phyloP scores from a whole-genome alignment of 2,113 vertebrate genomes.

The Laticauda laticaudata region DNA sequence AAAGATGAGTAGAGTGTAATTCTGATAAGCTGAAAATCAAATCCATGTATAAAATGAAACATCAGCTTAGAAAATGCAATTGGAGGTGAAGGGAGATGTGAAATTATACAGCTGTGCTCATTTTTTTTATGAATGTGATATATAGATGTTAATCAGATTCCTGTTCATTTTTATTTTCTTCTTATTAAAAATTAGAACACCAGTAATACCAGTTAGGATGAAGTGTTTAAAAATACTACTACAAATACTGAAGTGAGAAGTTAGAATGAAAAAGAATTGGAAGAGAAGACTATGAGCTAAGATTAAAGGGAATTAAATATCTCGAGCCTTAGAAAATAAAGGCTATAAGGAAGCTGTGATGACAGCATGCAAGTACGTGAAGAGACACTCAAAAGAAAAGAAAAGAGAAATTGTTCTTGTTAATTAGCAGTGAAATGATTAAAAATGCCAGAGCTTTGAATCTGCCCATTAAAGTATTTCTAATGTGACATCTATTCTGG shows the following conservation, averaged over 20 bases:
- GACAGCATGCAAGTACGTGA: slow-evolving; percentile 65
- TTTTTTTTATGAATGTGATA: not conserved
- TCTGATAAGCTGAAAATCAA: slow-evolving; percentile 62
- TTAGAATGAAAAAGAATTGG: slow-evolving; percentile 43
- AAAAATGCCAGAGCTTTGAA: slow-evolving; percentile 63
- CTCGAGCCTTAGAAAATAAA: slow-evolving; percentile 49
- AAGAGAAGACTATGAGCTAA: slow-evolving; percentile 59
- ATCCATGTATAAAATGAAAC: slow-evolving; percentile 49
- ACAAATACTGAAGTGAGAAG: slow-evolving; percentile 46
- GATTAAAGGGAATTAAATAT: slow-evolving; percentile 61
- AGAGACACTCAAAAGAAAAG: slow-evolving; percentile 67
- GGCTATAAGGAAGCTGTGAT: slow-evolving; percentile 55
- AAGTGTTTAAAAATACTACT: slow-evolving; percentile 48
- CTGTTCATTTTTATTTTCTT: slow-evolving; percentile 26
- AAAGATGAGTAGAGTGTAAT: slow-evolving; percentile 61
- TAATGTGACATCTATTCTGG: slow-evolving; percentile 54
- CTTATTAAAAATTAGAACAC: slow-evolving; percentile 47
- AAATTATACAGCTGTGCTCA: slow-evolving; percentile 45
- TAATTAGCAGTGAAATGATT: slow-evolving; percentile 63
- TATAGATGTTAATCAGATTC: slow-evolving; percentile 14
- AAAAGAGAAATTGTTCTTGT: slow-evolving; percentile 65
- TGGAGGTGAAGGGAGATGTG: slow-evolving; percentile 56
- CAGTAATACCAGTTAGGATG: slow-evolving; percentile 51
- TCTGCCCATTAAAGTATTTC: slow-evolving; percentile 44
- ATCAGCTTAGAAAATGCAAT: slow-evolving; percentile 51